Evolutionary conservation across 92 coral and sea anemone species (phyloP), one percentile per base, ranked within the genome.

Genomic region (Desmophyllum pertusum): DNA sequence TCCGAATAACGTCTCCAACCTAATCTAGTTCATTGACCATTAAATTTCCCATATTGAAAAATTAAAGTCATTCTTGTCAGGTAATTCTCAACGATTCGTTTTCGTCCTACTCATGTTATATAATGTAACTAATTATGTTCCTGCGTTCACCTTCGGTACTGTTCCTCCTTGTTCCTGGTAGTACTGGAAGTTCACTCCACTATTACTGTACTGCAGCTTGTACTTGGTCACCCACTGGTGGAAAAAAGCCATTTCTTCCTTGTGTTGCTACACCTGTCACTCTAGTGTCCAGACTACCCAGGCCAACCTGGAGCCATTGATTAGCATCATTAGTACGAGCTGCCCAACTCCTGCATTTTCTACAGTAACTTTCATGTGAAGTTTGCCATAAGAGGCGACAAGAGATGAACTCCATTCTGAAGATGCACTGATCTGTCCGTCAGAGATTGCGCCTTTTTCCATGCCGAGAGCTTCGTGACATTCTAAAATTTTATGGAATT

Each of bases 301-400:
- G 73, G 37, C 37, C 46, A 37, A 67, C 46, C 27, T 67, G 73
- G 15, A 67, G 73, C 73, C 73, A 67, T 18, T 67, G 73, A 67
- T 37, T 7, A 5, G 21, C 45, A 67, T 67, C 43, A 17, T 18
- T 38, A 19, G 27, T 38, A 13, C 10, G 3, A 37, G 73, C 73
- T 15, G 73, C 36, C 73, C 73, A 68, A 4, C 73, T 68, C 73
- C 73, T 37, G 46, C 41, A 19, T 6, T 68, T 2, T 21, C 1
- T 39, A 4, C 3, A 68, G 27, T 21, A 18, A 25, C 73, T 35
- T 37, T 10, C 10, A 68, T 18, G 45, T 68, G 73, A 18, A 68
- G 73, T 23, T 46, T 68, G 4, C 30, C 73, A 27, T 68, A 29
- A 4, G 3, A 0, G 29, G 73, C 73, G 30, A 3, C 30, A 2